Conservation (phyloP, 2,113 vertebrate species). For the Diglossa brunneiventris region DNA sequence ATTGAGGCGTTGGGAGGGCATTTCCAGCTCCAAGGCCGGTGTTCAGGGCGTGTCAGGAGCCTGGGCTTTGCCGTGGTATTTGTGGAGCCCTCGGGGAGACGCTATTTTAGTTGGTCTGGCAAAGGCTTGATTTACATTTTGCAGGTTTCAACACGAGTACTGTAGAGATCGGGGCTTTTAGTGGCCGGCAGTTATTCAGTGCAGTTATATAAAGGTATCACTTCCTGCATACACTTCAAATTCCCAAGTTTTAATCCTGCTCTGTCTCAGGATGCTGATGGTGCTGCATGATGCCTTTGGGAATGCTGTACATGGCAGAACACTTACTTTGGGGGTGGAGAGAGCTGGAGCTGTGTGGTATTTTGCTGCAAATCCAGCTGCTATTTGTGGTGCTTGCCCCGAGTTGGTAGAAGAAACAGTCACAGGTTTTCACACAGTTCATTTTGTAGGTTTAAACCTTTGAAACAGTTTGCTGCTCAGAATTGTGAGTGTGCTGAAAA, state of each 20-base stretch:
- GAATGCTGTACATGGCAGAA: neutral
- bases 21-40: neutral
- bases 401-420: neutral
- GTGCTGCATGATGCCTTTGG: neutral
- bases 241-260: neutral
- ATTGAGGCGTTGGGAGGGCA: neutral
- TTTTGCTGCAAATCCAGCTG: slow-evolving; percentile 42
- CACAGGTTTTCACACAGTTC: neutral
- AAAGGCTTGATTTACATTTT: slow-evolving; percentile 74
- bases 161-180: slow-evolving; percentile 43
- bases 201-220: slow-evolving; percentile 60
- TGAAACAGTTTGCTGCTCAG: neutral
- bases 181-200: slow-evolving; percentile 61
- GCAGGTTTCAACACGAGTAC: slow-evolving; percentile 72
- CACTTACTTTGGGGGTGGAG: slow-evolving; percentile 19
- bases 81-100: slow-evolving; percentile 70
- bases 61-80: slow-evolving; percentile 70
- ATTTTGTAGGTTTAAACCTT: neutral
- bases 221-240: neutral
- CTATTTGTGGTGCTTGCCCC: slow-evolving; percentile 36
- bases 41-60: neutral
- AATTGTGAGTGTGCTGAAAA: neutral
- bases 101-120: slow-evolving; percentile 72
- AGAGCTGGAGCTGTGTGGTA: neutral
- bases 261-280: neutral